Evolutionary conservation across 2,888 invertebrate species (phyloP).

Genomic region (Leuctra nigra): DNA sequence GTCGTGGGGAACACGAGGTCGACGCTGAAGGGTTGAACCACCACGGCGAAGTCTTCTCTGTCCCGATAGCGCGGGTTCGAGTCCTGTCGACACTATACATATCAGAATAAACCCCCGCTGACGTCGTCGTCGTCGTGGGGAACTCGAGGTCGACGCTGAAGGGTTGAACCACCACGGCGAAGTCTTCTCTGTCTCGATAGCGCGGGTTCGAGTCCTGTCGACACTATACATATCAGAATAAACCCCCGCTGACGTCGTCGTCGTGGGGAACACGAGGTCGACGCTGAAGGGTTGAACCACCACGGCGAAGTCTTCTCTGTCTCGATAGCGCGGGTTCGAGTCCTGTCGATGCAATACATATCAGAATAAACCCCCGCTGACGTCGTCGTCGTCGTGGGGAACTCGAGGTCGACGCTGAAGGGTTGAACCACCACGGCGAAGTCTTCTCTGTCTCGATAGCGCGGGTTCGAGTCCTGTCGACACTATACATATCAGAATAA

Average conservation of each 20-base stretch:
- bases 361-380: too few relatives aligned
- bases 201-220: too few relatives aligned
- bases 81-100: too few relatives aligned
- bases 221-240: too few relatives aligned
- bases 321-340: too few relatives aligned
- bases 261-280: constrained; percentile 35
- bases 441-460: constrained; percentile 45
- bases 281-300: constrained; percentile 47
- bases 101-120: too few relatives aligned
- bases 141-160: constrained; percentile 43
- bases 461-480: too few relatives aligned
- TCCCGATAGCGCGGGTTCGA: constrained; percentile 8
- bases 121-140: too few relatives aligned
- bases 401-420: constrained; percentile 39
- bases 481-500: too few relatives aligned
- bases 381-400: too few relatives aligned
- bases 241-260: too few relatives aligned
- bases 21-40: constrained; percentile 42
- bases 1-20: constrained; percentile 44
- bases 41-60: constrained; percentile 27
- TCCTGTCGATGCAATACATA: too few relatives aligned
- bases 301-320: constrained; percentile 51
- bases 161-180: constrained; percentile 50
- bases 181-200: constrained; percentile 47
- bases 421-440: constrained; percentile 53